phyloP scores from a whole-genome alignment of 2,113 vertebrate genomes.

The Pleuronectes platessa region DNA sequence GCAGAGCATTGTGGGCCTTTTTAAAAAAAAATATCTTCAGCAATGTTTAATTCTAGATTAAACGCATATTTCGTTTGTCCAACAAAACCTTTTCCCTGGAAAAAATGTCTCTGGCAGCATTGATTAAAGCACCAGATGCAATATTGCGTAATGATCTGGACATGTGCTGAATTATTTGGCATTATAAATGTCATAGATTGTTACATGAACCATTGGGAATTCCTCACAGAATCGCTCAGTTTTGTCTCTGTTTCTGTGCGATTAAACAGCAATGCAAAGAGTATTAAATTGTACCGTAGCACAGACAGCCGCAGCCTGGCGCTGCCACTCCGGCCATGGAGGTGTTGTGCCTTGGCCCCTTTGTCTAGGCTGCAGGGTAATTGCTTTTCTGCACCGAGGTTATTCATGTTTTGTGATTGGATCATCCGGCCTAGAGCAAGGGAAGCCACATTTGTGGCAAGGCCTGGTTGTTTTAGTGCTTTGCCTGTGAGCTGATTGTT shows the following conservation, averaged over 20 bases:
- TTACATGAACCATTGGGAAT: slow-evolving; percentile 24
- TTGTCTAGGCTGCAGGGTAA: slow-evolving; percentile 66
- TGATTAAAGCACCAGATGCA: slow-evolving; percentile 22
- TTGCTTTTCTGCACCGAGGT: slow-evolving; percentile 70
- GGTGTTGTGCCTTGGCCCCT: slow-evolving; percentile 47
- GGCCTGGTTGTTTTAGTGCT: slow-evolving; percentile 64
- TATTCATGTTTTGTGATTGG: slow-evolving; percentile 72
- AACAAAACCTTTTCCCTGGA: slow-evolving; percentile 1
- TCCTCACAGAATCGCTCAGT: background rate
- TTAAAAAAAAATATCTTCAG: background rate
- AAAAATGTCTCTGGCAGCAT: slow-evolving; percentile 16
- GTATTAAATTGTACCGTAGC: slow-evolving; percentile 57
- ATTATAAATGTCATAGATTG: slow-evolving; percentile 22
- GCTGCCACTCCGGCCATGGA: slow-evolving; percentile 42
- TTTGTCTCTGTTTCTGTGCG: slow-evolving; percentile 27
- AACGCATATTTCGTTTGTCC: background rate
- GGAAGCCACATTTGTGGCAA: slow-evolving; percentile 56
- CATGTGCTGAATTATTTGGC: background rate
- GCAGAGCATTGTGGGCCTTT: background rate
- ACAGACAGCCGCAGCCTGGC: slow-evolving; percentile 20
- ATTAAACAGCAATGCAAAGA: slow-evolving; percentile 50
- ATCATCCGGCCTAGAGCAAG: slow-evolving; percentile 59
- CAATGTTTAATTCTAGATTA: slow-evolving; percentile 11
- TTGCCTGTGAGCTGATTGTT: slow-evolving; percentile 72
- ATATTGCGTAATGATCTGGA: slow-evolving; percentile 8